These are phyloP conservation scores for Oxyruncus cristatus DNA, from an alignment of 2,113 vertebrate species.

Conservation along the genomic window DNA sequence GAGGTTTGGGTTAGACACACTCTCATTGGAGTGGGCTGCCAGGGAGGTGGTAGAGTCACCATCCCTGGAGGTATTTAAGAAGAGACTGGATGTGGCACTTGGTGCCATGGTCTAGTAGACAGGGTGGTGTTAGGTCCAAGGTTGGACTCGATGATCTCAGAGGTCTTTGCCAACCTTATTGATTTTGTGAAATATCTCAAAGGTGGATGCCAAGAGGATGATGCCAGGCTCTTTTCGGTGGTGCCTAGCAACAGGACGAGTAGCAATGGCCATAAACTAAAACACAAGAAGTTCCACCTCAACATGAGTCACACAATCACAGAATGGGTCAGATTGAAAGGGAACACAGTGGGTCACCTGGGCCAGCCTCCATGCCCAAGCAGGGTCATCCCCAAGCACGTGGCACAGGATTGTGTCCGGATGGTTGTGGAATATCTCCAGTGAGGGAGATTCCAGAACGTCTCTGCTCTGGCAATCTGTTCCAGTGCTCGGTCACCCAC, in stretches of 20 bases:
- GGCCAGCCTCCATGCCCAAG: neutral
- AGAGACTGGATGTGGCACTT: neutral
- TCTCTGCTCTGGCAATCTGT: neutral
- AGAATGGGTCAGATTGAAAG: neutral
- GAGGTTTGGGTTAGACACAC: neutral
- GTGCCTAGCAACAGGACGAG: neutral
- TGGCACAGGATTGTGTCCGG: neutral
- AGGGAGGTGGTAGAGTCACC: neutral
- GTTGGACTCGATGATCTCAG: neutral
- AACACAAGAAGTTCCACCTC: neutral
- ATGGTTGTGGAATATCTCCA: neutral
- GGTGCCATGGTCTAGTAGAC: neutral
- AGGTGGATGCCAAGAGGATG: neutral
- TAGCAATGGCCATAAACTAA: neutral
- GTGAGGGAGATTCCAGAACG: neutral
- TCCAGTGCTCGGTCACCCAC: accelerated
- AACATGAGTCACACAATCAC: neutral
- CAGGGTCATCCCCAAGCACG: neutral
- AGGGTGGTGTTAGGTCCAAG: neutral
- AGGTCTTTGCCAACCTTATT: neutral
- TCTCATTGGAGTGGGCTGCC: neutral
- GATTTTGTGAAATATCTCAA: neutral
- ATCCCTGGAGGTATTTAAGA: too few relatives aligned
- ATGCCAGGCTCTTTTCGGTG: neutral
- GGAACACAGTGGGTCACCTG: neutral